These are phyloP conservation scores for Agelaius tricolor DNA, from an alignment of 2,113 vertebrate genomes.

Conservation along the genomic window DNA sequence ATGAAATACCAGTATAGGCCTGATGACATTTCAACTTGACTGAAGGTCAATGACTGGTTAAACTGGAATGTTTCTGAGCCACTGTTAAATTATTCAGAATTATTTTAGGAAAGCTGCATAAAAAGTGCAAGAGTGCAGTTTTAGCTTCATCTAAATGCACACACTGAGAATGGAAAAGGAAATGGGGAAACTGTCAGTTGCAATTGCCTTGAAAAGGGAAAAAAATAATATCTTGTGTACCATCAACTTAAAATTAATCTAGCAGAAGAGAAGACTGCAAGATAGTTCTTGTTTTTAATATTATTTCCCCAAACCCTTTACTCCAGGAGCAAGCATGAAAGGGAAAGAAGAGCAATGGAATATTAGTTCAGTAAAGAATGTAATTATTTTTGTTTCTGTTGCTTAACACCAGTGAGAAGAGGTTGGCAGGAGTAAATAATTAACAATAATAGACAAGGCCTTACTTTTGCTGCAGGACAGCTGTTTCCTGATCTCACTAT, in stretches of 20 bases:
- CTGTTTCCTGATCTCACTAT: not conserved
- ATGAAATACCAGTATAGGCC: not conserved
- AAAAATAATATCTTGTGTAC: not conserved
- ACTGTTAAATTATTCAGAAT: slow-evolving; percentile 61
- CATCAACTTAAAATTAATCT: not conserved
- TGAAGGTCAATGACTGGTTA: slow-evolving; percentile 52
- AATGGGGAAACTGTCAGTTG: slow-evolving; percentile 29
- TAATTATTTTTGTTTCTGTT: slow-evolving; percentile 6
- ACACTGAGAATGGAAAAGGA: slow-evolving; percentile 40
- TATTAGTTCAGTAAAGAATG: not conserved
- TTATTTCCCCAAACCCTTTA: not conserved
- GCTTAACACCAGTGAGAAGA: not conserved
- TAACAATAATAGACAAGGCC: not conserved
- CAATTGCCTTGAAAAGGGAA: not conserved
- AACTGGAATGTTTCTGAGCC: slow-evolving; percentile 51
- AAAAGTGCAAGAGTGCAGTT: slow-evolving; percentile 57
- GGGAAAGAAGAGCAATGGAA: not conserved
- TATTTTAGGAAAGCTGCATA: slow-evolving; percentile 60
- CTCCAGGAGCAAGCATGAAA: not conserved
- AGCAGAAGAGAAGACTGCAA: not conserved
- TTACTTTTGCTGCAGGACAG: not conserved
- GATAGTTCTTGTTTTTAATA: not conserved
- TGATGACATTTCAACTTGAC: not conserved
- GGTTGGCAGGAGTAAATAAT: slow-evolving; percentile 27
- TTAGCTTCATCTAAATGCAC: slow-evolving; percentile 65